Evolutionary conservation across 2,888 invertebrate species (phyloP).

Genomic region (Agriopis marginaria): DNA sequence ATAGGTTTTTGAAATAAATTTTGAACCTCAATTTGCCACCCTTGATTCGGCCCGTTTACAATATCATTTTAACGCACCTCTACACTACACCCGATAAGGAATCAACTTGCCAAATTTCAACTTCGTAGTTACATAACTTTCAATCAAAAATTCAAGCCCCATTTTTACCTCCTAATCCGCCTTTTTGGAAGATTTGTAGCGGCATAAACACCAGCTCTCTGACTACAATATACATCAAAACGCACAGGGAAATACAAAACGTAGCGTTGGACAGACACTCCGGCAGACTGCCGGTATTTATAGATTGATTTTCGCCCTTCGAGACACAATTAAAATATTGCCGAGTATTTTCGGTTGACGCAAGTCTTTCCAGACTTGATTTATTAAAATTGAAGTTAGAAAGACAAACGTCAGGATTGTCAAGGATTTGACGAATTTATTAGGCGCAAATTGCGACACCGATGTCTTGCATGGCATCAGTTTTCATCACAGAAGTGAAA

Average conservation of each 20-base stretch:
- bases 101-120: too few species aligned
- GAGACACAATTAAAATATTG: constrained; percentile 39
- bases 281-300: constrained; percentile 56
- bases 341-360: constrained; percentile 30
- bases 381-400: constrained; percentile 31
- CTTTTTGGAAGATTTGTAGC: too few species aligned
- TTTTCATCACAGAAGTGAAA: too few species aligned
- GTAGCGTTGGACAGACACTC: constrained; percentile 71
- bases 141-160: too few species aligned
- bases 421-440: constrained; percentile 23
- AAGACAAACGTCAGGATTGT: constrained; percentile 15
- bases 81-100: too few species aligned
- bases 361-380: constrained; percentile 28
- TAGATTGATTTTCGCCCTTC: constrained; percentile 56
- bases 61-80: too few species aligned
- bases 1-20: too few species aligned
- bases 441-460: background rate
- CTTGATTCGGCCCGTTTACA: too few species aligned
- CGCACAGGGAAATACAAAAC: constrained; percentile 62
- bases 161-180: too few species aligned
- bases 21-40: too few species aligned
- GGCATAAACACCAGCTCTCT: background rate
- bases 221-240: constrained; percentile 41
- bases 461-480: background rate
- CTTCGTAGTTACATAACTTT: too few species aligned